phyloP scores from a whole-genome alignment of 2,113 vertebrate genomes.

The Benitochromis conjunctus region DNA sequence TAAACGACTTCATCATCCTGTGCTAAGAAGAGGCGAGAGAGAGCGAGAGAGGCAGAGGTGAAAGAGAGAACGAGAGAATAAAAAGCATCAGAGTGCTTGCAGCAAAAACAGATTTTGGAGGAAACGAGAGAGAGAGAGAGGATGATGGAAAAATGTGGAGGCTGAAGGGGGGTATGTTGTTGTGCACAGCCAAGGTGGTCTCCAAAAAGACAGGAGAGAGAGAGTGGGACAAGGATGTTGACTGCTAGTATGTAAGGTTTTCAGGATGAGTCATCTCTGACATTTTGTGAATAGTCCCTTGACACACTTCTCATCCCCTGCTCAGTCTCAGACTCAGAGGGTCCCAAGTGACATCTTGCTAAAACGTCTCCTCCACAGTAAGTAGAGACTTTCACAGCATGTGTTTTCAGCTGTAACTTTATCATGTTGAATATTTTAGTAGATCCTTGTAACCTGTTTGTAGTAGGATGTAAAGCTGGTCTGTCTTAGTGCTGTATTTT shows the following conservation, averaged over 20 bases:
- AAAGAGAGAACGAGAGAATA: background rate
- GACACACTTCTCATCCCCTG: constrained; percentile 16
- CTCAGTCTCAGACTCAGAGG: constrained; percentile 54
- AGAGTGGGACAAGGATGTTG: background rate
- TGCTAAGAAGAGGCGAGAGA: background rate
- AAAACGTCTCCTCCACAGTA: constrained; percentile 24
- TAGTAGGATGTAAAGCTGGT: background rate
- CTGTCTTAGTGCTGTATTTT: background rate
- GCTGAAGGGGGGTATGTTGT: background rate
- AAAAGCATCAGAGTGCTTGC: background rate
- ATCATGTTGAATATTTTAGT: background rate
- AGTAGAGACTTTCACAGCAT: background rate
- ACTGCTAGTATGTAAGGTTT: background rate
- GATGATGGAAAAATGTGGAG: constrained; percentile 30
- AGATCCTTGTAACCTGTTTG: background rate
- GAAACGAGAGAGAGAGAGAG: constrained; percentile 13
- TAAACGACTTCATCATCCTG: background rate
- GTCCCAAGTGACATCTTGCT: constrained; percentile 27
- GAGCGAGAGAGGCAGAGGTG: background rate
- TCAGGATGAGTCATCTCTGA: constrained; percentile 45
- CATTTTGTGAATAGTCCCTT: constrained; percentile 34
- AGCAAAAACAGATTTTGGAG: background rate
- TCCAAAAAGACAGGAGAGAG: background rate
- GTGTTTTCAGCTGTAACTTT: background rate
- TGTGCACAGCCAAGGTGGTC: constrained; percentile 4